Base-by-base conservation (phyloP, 2,888 invertebrate species). In the Melanostoma scalare region DNA sequence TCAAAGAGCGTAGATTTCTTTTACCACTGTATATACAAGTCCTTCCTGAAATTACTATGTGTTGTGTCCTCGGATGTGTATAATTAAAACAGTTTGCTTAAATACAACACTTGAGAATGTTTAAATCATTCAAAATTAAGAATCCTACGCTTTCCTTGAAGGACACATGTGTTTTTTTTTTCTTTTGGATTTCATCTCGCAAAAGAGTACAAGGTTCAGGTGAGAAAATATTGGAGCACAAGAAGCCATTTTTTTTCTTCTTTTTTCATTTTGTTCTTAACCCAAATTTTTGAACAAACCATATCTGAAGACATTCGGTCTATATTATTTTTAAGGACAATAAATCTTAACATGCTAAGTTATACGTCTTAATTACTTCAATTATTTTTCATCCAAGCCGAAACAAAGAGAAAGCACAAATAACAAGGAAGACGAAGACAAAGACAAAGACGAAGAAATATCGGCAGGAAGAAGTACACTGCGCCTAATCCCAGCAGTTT, bases 401-500 rank as follows among this genome's bases (percentile, higher is more conserved):
- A 31, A 46, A 31, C 44, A 55, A 31, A 30, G 36, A 55, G 9
- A 46, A 46, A 10, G 44, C 31, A 56, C 48, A 48, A 9, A 10
- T n/a, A 52, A 53, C 33, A n/a, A 9, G 38, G 10, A 8, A 38
- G 30, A 50, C 5, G 58, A 31, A 58, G 58, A 58, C 40, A 40
- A 40, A 46, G 44, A 20, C 20, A 20, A 20, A 20, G 20, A 20
- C 6, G 10, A 3, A 6, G 44, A 10, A 46, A 10, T 9, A 3
- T 30, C 40, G 36, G 10, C 20, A 6, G 52, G 10, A 42, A 60
- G 48, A 68, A 71, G 72, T 50, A 10, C 10, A 36, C 46, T 46
- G 9, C 6, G 63, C 58, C 73, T 77, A 77, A 82, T 82, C 82
- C 82, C 10, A 10, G 44, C 56, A 82, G 82, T 82, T 82, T 73